Evolutionary conservation across 1,140 invertebrate species (phyloP), one percentile per base, ranked within the genome.

Genomic region (Drosophila varians): DNA sequence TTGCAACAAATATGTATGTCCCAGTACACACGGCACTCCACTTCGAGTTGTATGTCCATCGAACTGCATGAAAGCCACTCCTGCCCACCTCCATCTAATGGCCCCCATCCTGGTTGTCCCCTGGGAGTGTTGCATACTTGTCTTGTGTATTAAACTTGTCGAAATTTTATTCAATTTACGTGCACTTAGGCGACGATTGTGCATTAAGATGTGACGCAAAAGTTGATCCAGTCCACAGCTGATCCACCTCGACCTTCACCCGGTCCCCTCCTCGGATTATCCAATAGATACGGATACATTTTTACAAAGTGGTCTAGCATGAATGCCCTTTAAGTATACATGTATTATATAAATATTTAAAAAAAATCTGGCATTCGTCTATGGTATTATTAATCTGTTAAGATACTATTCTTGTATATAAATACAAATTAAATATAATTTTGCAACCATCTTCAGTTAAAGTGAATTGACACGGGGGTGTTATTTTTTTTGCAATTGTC

Each of bases 151-250:
- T 86, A 86, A 86, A 82, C 82, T 87, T 86, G 82, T 86, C 82
- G 69, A 87, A 86, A 87, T 82, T 87, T 74, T 87, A 86, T 86
- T 86, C 82, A 86, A 86, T 86, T 86, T 86, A 86, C 69, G 77
- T 87, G 82, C 82, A 86, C 82, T 86, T 87, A 86, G 75, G 80
- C 82, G 82, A 86, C 80, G 82, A 86, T 87, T 86, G 80, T 77
- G 77, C 76, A 86, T 86, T 77, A 86, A 87, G 82, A 87, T 82
- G 82, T 77, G 76, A 86, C 76, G 72, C 76, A 80, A 52, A 76
- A 55, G 42, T 65, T 77, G 48, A 60, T 48, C 40, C 60, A 31
- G 23, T 46, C 38, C 45, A 38, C 69, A 72, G 66, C 66, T 71
- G 69, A 72, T 73, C 49, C 53, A 60, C 16, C 26, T 23, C 51